Evolutionary conservation across 1,140 invertebrate genomes (phyloP), one percentile per base, ranked within the genome.

Genomic region (Ctenoplectra terminalis): DNA sequence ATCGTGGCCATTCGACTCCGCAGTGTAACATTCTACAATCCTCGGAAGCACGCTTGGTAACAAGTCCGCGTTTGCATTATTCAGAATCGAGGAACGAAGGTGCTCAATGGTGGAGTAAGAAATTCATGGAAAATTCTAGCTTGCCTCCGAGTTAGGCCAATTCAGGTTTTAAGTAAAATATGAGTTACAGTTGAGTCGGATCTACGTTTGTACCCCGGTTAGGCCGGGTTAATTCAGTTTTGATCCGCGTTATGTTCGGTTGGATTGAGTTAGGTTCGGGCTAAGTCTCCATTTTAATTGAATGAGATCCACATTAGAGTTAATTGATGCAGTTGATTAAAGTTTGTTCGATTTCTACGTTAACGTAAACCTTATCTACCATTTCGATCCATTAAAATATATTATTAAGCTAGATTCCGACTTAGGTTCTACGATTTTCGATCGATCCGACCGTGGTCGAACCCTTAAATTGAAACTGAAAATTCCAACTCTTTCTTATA

Each of bases 1-100:
- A 70, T 69, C 76, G 69, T 60, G n/a, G 64, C 67, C 66, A 67
- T 79, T 83, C 46, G 46, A 60, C n/a, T 15, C 37, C 2, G 31
- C 34, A 8, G 29, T 50, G 40, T 52, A 71, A 69, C 52, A 77
- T 66, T 63, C 72, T 67, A 31, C 52, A 34, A 77, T 69, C 48
- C 13, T 52, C 46, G 48, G 20, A 58, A 7, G 1, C 23, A 26
- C 43, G 40, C 31, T 7, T 70, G 37, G 43, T 46, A 70, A 48
- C 43, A 60, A 60, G 56, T 46, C 46, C 20, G 26, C 26, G 13
- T 34, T 43, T 46, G 26, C 34, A 17, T 60, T 61, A 46, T 26
- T 54, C 48, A 26, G 15, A 37, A 26, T 54, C 31, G 31, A 70
- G 5, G 46, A 34, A 34, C 46, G 66, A 29, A 6, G 66, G 37